phyloP scores from a whole-genome alignment of 2,797 vertebrate genomes.

The Halcyon leucocephala region DNA sequence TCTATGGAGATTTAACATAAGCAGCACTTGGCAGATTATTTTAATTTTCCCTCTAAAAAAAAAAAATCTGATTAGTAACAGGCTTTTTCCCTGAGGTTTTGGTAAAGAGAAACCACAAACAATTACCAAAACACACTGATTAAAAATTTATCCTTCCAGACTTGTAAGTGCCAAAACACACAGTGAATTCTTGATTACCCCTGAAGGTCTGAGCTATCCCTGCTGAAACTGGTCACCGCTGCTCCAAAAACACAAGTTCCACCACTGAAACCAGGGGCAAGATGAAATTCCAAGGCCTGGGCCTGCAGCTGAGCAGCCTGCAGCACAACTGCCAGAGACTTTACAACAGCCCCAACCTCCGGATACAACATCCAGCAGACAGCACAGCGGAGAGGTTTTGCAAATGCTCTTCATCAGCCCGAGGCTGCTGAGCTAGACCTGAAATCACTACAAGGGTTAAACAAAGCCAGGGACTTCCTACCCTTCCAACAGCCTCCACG shows the following conservation, averaged over 20 bases:
- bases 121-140: slow-evolving; percentile 43
- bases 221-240: not conserved
- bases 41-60: not conserved
- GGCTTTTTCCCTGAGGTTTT: not conserved
- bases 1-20: not conserved
- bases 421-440: not conserved
- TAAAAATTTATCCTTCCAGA: slow-evolving; percentile 21
- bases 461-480: not conserved
- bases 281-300: not conserved
- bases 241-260: not conserved
- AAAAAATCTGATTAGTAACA: not conserved
- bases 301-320: not conserved
- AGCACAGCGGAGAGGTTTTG: not conserved
- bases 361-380: not conserved
- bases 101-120: slow-evolving; percentile 30
- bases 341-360: not conserved
- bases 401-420: not conserved
- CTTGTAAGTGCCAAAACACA: not conserved
- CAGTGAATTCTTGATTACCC: not conserved
- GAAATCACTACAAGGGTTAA: slow-evolving; percentile 20
- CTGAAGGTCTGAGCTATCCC: fast-evolving
- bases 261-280: not conserved
- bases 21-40: slow-evolving; percentile 35
- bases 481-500: not conserved
- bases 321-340: not conserved